Base-by-base conservation (phyloP, 1,140 invertebrate species). In the Caerostris darwini region DNA sequence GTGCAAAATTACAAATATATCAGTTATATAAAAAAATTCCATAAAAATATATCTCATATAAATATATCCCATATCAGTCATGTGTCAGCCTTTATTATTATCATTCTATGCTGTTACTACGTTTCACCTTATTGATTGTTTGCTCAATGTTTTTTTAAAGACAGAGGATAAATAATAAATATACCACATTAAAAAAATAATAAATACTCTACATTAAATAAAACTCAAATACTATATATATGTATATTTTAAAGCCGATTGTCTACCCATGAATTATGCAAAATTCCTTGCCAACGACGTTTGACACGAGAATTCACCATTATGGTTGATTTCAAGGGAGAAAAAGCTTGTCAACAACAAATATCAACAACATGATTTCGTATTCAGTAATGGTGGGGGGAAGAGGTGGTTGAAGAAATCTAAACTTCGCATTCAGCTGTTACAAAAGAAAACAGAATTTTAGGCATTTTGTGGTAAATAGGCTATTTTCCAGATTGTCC, bases 381-480 rank as follows among this genome's bases (percentile, higher is more conserved):
- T 8, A 85, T 85, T 58, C 69, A 77, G 8, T 77, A 50, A 77
- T 77, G 34, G 69, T 77, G 10, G 34, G 61, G 12, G 8, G 61
- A 64, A 64, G 3, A 17, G 61, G 61, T 14, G 14, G 81, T 19
- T 83, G 81, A 5, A 53, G 34, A 88, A 88, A 88, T 64, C 86
- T 64, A 64, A 88, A 88, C 86, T 64, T 64, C 59, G 58, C 59
- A 88, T 88, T 88, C 86, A 88, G 86, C 86, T 88, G 86, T 88
- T 88, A 88, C 86, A 88, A 88, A 59, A 57, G 86, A 50, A 50
- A 64, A 88, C 86, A 88, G 57, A 59, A 53, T 64, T 61, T 88
- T 88, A 88, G 86, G 86, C 86, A 59, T 88, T 88, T 88, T 88
- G 86, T 88, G 86, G 86, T 88, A 88, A 88, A 88, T 64, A 88